Base-by-base conservation (phyloP, 2,113 vertebrate species). In the Stercorarius parasiticus region DNA sequence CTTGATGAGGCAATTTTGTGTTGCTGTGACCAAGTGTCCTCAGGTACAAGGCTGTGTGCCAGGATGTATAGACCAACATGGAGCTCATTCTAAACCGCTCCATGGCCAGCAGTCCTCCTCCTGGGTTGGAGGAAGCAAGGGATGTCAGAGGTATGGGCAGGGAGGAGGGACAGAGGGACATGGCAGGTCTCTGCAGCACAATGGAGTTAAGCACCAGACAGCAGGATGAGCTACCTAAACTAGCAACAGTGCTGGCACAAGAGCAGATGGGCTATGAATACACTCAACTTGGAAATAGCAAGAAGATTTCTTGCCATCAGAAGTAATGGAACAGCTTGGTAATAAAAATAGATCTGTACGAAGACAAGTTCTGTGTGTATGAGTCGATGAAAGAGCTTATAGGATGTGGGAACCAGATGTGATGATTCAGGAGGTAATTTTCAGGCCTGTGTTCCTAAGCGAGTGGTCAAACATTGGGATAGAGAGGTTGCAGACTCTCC, bases 281-380 rank as follows among this genome's bases (percentile, higher is more conserved):
- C 0, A 2, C 5, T 73, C 1, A 1, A 0, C 32, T 73, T 88
- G 86, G 67, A 94, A 88, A 80, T 0, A 47, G 47, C 22, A 83
- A 40, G 42, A 82, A 36, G 29, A 42, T 77, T 93, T 86, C 76
- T 69, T 76, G 53, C 71, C 53, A 61, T 91, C 62, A 59, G 25
- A 88, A 81, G 17, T 50, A 71, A 30, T 42, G 36, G 40, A 79
- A 82, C 11, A 47, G 29, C 30, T 83, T 92, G 29, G 26, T 56
- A 73, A 67, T 59, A 86, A 91, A 89, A 77, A 11, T 11, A 84
- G 36, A 16, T 30, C 15, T 58, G 3, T 80, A 11, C 10, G 45
- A 88, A 82, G 29, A 79, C 61, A 58, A 47, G 52, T 4, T 21
- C 40, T 7, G 18, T 59, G 82, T 65, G 22, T 52, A 83, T 2